Evolutionary conservation across 2,797 vertebrate genomes (phyloP).

Genomic region (Echeneis naucrates): DNA sequence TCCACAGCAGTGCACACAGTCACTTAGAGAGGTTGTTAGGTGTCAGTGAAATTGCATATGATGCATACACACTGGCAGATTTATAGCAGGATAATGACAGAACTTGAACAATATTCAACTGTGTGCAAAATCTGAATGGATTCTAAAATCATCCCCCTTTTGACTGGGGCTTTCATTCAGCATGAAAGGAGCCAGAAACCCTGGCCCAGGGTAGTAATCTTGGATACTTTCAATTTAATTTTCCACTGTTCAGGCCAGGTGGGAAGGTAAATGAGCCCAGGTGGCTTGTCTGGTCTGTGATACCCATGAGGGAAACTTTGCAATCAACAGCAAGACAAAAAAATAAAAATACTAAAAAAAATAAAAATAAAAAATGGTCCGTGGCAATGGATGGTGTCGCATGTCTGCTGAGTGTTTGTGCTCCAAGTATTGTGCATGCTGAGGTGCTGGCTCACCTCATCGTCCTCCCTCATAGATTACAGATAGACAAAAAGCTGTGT

Average conservation of each 20-base stretch:
- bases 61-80: slow-evolving; percentile 25
- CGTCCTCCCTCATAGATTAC: slow-evolving; percentile 47
- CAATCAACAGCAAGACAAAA: slow-evolving; percentile 52
- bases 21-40: slow-evolving; percentile 25
- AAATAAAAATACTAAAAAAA: too few relatives aligned
- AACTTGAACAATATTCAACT: slow-evolving; percentile 14
- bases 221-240: slow-evolving; percentile 38
- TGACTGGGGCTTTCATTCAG: slow-evolving; percentile 23
- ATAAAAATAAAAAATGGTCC: background rate
- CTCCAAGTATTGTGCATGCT: slow-evolving; percentile 44
- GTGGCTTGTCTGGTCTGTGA: slow-evolving; percentile 48
- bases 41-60: slow-evolving; percentile 40
- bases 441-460: slow-evolving; percentile 44
- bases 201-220: slow-evolving; percentile 20
- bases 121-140: slow-evolving; percentile 35
- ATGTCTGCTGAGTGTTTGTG: slow-evolving; percentile 38
- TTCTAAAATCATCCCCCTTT: slow-evolving; percentile 22
- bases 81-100: slow-evolving; percentile 32
- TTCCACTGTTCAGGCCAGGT: slow-evolving; percentile 54
- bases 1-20: slow-evolving; percentile 24
- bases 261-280: slow-evolving; percentile 61
- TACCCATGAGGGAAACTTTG: slow-evolving; percentile 41
- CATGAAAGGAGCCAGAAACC: slow-evolving; percentile 22
- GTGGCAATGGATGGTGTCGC: slow-evolving; percentile 57
- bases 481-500: slow-evolving; percentile 50